phyloP scores from a whole-genome alignment of 2,113 vertebrate genomes.

The Globicephala melas region DNA sequence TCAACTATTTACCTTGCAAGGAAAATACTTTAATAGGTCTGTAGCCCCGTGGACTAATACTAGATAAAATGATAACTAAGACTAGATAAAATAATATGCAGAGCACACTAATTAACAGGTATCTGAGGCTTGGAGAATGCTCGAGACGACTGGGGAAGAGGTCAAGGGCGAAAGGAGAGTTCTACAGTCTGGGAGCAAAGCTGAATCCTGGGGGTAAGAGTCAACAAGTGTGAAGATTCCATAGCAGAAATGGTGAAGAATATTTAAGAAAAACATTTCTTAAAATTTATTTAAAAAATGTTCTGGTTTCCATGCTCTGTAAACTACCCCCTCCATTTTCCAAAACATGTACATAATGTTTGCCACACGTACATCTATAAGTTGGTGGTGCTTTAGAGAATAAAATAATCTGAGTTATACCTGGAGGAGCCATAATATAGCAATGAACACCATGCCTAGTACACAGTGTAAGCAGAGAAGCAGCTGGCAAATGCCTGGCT shows the following conservation, averaged over 20 bases:
- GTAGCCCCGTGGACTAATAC: background rate
- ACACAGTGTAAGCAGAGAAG: fast-evolving
- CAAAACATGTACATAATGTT: background rate
- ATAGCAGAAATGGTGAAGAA: background rate
- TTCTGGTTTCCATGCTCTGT: background rate
- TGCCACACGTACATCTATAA: background rate
- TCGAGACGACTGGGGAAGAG: background rate
- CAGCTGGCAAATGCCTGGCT: background rate
- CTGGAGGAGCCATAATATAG: background rate
- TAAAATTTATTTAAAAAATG: background rate
- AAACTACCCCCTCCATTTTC: background rate
- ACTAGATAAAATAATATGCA: background rate
- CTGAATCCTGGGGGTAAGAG: background rate
- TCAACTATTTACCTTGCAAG: background rate
- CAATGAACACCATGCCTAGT: background rate
- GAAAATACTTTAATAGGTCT: background rate
- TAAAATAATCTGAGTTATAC: background rate
- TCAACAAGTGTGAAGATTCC: background rate
- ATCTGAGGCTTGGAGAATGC: background rate
- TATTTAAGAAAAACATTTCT: background rate
- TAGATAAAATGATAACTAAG: background rate
- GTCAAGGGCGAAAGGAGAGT: background rate
- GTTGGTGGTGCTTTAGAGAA: background rate
- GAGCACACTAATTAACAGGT: background rate
- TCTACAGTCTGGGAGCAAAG: background rate